Base-by-base conservation (phyloP, 2,113 vertebrate species). In the Lipophrys pholis region DNA sequence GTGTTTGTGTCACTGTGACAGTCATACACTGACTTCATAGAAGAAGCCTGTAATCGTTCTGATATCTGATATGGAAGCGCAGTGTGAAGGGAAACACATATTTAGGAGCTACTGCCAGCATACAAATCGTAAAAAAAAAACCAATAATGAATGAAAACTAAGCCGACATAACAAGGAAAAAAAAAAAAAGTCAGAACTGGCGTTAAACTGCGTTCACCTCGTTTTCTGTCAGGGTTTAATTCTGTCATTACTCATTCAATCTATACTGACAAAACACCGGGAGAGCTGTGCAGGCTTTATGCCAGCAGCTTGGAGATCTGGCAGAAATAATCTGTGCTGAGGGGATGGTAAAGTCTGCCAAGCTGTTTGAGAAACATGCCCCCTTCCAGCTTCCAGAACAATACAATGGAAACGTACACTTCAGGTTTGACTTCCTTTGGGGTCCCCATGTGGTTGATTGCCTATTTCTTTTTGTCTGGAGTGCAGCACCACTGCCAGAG, bases 101-200 rank as follows among this genome's bases (percentile, higher is more conserved):
- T 2, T 56, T 12, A n/a, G 30, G 36, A 51, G 2, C 17, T 48
- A 15, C 55, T 62, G 56, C 56, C 74, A 51, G 43, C 68, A 67
- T 30, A 35, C 30, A 39, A 52, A 7, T 42, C 42, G 65, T 55
- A 45, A 21, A 51, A 56, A 49, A 57, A 8, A 12, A 46, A 0
- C 42, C 17, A n/a, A 30, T 30, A 30, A 30, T 30, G 21, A 30
- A 30, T 4, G 39, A 66, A 63, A 60, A 64, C 50, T 75, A 73
- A 65, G 68, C 50, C 78, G 76, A 85, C 46, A 59, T 16, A 69
- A 69, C 0, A 30, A 74, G 81, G 65, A 71, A 49, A 50, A 59
- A 42, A 15, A 51, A 52, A 5, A 45, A 30, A 71, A 80, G 73
- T 43, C 69, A 71, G 9, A 17, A 48, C 64, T 84, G 81, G 82